Evolutionary conservation across 2,888 invertebrate species (phyloP).

Genomic region (Hirtodrosophila histrioides): DNA sequence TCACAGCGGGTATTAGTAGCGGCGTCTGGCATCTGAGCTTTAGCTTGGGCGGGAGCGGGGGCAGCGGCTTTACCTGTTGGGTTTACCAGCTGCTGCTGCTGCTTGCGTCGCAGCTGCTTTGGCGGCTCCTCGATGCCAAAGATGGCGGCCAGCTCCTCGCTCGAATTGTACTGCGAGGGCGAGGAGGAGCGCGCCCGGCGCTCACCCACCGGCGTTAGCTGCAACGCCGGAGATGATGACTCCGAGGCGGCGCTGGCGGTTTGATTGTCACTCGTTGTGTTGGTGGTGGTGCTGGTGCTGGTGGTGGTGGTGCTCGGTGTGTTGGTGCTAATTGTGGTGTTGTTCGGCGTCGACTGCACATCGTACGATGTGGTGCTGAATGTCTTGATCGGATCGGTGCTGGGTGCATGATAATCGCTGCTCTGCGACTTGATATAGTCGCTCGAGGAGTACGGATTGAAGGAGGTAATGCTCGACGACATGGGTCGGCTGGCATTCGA

Average conservation of each 20-base stretch:
- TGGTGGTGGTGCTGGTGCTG: slow-evolving; percentile 41
- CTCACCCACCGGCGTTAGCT: slow-evolving; percentile 76
- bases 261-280: slow-evolving; percentile 42
- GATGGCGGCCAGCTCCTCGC: slow-evolving; percentile 88
- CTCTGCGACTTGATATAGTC: slow-evolving; percentile 84
- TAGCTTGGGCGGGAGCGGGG: slow-evolving; percentile 37
- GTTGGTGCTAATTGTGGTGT: slow-evolving; percentile 77
- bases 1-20: slow-evolving; percentile 72
- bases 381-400: slow-evolving; percentile 84
- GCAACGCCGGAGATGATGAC: slow-evolving; percentile 77
- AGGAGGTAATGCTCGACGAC: slow-evolving; percentile 84
- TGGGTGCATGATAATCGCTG: slow-evolving; percentile 83
- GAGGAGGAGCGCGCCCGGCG: slow-evolving; percentile 70
- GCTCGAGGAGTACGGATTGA: slow-evolving; percentile 84
- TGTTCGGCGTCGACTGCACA: slow-evolving; percentile 81
- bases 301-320: slow-evolving; percentile 46
- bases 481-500: slow-evolving; percentile 78
- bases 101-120: slow-evolving; percentile 50
- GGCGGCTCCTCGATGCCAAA: slow-evolving; percentile 85
- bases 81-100: slow-evolving; percentile 52
- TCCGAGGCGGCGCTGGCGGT: slow-evolving; percentile 25
- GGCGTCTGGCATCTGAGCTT: slow-evolving; percentile 26
- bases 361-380: slow-evolving; percentile 84
- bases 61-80: slow-evolving; percentile 69
- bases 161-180: slow-evolving; percentile 87